phyloP scores from a whole-genome alignment of 2,888 invertebrate species.

The Synergus japonicus region DNA sequence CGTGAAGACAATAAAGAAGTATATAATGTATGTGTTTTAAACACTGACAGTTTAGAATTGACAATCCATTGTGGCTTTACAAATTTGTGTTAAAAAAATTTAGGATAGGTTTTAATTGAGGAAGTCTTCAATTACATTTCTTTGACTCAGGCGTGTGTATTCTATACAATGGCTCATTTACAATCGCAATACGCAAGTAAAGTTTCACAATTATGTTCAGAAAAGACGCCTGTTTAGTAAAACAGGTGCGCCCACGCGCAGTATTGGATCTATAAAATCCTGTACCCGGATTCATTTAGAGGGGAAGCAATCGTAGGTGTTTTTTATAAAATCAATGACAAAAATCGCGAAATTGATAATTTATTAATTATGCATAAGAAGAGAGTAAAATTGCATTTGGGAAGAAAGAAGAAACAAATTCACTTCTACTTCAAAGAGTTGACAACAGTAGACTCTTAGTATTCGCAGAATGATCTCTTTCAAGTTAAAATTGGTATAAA shows the following conservation, averaged over 20 bases:
- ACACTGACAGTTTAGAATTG: not conserved
- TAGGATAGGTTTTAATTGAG: slow-evolving; percentile 39
- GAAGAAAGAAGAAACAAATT: not conserved
- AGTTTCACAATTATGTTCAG: slow-evolving; percentile 36
- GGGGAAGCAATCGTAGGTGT: not conserved
- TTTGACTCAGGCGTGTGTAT: slow-evolving; percentile 36
- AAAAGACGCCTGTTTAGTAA: slow-evolving; percentile 40
- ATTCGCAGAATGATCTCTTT: not conserved
- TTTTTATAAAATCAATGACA: not conserved
- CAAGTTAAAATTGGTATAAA: slow-evolving; percentile 2
- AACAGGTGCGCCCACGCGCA: slow-evolving; percentile 35
- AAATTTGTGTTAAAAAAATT: slow-evolving; percentile 16
- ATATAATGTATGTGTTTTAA: not conserved
- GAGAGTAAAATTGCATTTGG: not conserved
- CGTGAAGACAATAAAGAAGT: not conserved
- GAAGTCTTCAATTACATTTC: slow-evolving; percentile 40
- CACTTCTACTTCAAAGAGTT: not conserved
- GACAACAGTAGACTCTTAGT: slow-evolving; percentile 21
- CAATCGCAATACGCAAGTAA: slow-evolving; percentile 37
- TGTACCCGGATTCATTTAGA: slow-evolving; percentile 18
- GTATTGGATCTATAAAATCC: slow-evolving; percentile 26
- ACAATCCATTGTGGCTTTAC: not conserved
- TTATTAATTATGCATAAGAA: not conserved
- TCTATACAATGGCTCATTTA: slow-evolving; percentile 33
- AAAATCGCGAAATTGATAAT: not conserved